A percentile compares a stretch with the other conserved stretches of the same genome.
These are phyloP conservation scores for Drosophila monieri DNA, from an alignment of 2,888 invertebrate genomes.

Conservation along the genomic window DNA sequence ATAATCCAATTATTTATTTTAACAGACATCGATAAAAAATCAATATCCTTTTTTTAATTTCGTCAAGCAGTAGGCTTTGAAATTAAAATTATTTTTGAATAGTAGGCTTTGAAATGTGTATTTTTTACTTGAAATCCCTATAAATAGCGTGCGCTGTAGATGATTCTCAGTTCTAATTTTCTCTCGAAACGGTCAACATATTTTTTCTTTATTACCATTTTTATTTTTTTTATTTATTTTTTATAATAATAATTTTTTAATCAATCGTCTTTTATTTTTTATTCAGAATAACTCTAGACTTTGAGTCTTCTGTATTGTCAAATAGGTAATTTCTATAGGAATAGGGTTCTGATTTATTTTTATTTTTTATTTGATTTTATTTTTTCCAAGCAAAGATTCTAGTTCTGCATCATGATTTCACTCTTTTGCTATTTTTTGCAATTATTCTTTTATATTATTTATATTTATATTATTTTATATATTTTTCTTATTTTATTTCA, in stretches of 20 bases:
- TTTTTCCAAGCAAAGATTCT: background rate
- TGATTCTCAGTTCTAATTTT: background rate
- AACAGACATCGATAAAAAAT: too few species aligned
- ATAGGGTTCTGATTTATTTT: too few species aligned
- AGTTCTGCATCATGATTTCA: background rate
- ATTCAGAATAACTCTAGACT: background rate
- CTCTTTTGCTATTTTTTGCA: too few species aligned
- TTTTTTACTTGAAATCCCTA: background rate
- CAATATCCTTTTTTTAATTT: background rate
- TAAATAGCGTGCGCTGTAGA: background rate
- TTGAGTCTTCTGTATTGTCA: too few species aligned
- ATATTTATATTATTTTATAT: too few species aligned
- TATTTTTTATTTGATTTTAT: too few species aligned
- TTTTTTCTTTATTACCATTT: background rate
- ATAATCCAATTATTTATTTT: too few species aligned
- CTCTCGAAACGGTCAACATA: background rate
- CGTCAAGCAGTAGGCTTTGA: background rate
- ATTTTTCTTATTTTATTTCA: too few species aligned
- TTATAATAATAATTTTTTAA: too few species aligned
- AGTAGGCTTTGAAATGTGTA: background rate
- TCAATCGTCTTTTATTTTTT: background rate
- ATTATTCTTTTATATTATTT: too few species aligned
- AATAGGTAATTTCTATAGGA: too few species aligned
- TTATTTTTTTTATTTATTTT: background rate
- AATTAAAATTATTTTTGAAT: background rate